These are phyloP conservation scores for Dicentrarchus labrax DNA, from an alignment of 2,113 vertebrate genomes.

Conservation along the genomic window DNA sequence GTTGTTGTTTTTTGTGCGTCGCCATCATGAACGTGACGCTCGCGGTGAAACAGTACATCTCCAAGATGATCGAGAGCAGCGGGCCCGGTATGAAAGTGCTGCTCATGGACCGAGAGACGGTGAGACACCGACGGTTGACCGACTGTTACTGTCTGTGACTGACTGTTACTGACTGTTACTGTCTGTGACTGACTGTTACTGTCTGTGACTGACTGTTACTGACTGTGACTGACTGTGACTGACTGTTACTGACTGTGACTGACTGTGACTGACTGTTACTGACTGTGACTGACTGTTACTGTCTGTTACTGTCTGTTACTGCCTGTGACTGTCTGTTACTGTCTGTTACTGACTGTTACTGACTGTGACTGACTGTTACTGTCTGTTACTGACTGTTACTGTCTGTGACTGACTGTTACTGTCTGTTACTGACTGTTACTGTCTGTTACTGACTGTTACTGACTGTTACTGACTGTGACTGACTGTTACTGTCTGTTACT, in stretches of 20 bases:
- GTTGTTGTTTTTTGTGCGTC: constrained; percentile 2
- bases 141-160: neutral
- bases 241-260: neutral
- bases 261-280: neutral
- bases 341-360: no score
- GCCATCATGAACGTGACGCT: constrained; percentile 93
- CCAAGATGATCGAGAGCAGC: constrained; percentile 97
- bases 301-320: neutral
- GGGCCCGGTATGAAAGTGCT: constrained; percentile 97
- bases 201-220: neutral
- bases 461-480: no score
- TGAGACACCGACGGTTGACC: constrained; percentile 66
- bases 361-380: neutral
- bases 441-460: neutral
- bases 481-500: no score
- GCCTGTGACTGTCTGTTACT: no score
- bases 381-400: no score
- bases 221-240: no score
- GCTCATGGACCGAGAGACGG: constrained; percentile 97
- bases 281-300: neutral
- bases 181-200: neutral
- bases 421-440: neutral
- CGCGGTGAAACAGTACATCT: constrained; percentile 95
- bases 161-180: neutral
- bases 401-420: no score